These are phyloP conservation scores for Achroia grisella DNA, from an alignment of 1,140 invertebrate genomes.

Conservation along the genomic window DNA sequence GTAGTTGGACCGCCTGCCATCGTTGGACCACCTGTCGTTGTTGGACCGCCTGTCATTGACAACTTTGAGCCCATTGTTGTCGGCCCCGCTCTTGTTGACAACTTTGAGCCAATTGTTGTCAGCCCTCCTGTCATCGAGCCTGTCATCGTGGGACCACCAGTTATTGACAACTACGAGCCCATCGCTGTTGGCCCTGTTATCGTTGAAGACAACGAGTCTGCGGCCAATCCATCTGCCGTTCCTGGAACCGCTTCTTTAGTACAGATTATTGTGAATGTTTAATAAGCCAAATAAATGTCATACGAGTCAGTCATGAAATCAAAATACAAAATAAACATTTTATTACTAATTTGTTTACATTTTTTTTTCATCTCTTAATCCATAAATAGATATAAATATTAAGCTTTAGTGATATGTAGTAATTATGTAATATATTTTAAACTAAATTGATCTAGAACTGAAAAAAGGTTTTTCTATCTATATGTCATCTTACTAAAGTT, in stretches of 20 bases:
- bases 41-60: not conserved
- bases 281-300: constrained; percentile 10
- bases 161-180: constrained; percentile 9
- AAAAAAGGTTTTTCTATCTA: no score
- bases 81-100: constrained; percentile 13
- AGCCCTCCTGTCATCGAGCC: not conserved
- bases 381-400: no score
- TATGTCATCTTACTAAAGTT: no score
- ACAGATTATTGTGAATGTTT: constrained; percentile 48
- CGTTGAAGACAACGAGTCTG: constrained; percentile 9
- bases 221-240: constrained; percentile 7
- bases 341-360: no score
- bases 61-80: constrained; percentile 15
- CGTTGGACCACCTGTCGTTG: constrained; percentile 3
- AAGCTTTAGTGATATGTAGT: no score
- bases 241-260: constrained; percentile 28
- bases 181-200: constrained; percentile 21
- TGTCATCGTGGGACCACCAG: constrained; percentile 9
- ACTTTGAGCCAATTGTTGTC: constrained; percentile 2
- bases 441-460: no score
- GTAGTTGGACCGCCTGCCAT: constrained; percentile 18
- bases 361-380: not conserved
- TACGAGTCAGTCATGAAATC: no score
- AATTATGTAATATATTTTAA: no score
- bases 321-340: no score